Conservation (phyloP, 2,888 invertebrate species). For the Mimachlamys varia region DNA sequence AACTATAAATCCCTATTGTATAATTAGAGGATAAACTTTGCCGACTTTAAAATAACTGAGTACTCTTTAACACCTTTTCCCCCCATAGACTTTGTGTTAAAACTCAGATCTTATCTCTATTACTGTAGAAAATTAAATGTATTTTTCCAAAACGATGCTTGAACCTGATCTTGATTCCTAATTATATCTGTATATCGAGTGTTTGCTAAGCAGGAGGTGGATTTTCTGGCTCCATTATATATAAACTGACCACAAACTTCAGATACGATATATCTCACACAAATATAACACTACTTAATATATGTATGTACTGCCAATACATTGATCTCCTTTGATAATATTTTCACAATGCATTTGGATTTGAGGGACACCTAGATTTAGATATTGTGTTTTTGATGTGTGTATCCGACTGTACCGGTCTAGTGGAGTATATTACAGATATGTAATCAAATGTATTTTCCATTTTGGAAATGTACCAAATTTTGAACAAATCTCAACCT, state of each 20-base stretch:
- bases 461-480: neutral
- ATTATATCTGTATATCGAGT: neutral
- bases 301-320: neutral
- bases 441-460: neutral
- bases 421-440: neutral
- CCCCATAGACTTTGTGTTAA: neutral
- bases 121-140: neutral
- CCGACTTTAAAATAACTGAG: neutral
- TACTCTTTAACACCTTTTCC: neutral
- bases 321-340: neutral
- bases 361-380: neutral
- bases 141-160: neutral
- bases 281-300: neutral
- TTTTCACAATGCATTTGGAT: constrained; percentile 9
- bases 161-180: neutral
- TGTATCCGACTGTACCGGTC: no score
- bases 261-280: neutral
- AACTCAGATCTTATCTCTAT: neutral
- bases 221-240: constrained; percentile 7
- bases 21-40: neutral
- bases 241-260: neutral
- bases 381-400: neutral
- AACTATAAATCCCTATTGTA: neutral
- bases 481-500: neutral
- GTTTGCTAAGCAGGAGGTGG: neutral